Evolutionary conservation across 1,140 invertebrate species (phyloP).

Genomic region (Harlomillsia oculata): DNA sequence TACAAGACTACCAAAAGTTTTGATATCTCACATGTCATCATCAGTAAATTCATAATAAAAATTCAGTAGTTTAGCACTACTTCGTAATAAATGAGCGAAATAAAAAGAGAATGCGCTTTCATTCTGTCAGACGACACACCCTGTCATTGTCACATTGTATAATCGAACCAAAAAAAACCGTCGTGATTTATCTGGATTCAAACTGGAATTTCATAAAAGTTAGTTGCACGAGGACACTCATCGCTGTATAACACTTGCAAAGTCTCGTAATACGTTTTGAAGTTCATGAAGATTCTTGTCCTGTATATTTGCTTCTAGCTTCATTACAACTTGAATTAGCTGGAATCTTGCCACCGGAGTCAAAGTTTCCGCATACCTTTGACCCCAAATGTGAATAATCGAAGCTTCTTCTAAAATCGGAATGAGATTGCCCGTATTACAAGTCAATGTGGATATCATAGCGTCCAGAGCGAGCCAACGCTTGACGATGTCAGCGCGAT

Average conservation of each 20-base stretch:
- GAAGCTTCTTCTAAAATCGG: constrained; percentile 35
- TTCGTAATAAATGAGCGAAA: too few relatives aligned
- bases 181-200: too few relatives aligned
- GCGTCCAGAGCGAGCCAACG: constrained; percentile 34
- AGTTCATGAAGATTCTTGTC: constrained; percentile 33
- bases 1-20: too few relatives aligned
- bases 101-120: too few relatives aligned
- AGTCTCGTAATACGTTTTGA: constrained; percentile 33
- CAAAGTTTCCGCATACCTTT: constrained; percentile 33
- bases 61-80: too few relatives aligned
- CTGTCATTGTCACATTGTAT: too few relatives aligned
- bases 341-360: constrained; percentile 31
- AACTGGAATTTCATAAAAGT: too few relatives aligned
- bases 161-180: too few relatives aligned
- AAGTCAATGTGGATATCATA: constrained; percentile 35
- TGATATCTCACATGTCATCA: too few relatives aligned
- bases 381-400: constrained; percentile 32
- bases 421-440: constrained; percentile 34
- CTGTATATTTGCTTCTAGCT: constrained; percentile 30
- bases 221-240: too few relatives aligned
- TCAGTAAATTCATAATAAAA: too few relatives aligned
- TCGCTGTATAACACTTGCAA: constrained; percentile 34
- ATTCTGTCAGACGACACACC: too few relatives aligned
- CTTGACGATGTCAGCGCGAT: constrained; percentile 32
- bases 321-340: constrained; percentile 30